Evolutionary conservation across 2,797 vertebrate genomes (phyloP), one percentile per base, ranked within the genome.

Genomic region (Avahi laniger): DNA sequence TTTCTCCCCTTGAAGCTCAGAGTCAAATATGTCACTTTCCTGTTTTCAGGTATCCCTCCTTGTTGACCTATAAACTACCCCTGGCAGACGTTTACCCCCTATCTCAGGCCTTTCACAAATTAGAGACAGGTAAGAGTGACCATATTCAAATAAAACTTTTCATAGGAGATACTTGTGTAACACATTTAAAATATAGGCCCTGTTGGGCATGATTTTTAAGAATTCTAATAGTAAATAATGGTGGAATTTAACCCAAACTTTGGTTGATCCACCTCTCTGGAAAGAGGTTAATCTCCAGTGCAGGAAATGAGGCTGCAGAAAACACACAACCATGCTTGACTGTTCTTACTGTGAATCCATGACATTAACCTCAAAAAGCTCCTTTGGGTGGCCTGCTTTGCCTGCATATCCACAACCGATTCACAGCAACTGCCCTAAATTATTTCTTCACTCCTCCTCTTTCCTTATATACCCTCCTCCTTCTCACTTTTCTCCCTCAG

Each of bases 51-150:
- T 99, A 99, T 94, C 98, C 99, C 15, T 99, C 99, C 7, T 97
- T 99, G 98, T 98, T 99, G 98, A 98, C 99, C 95, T 99, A 99
- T 92, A 99, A 99, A 94, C 98, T 99, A 79, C 99, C 99, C 20
- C 98, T 98, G 98, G 98, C 98, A 90, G 99, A 99, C 24, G 99
- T 99, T 4, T 97, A 98, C 14, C 99, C 99, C 33, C 98, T 99
- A 54, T 99, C 99, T 79, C 98, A 98, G 94, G 98, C 99, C 26
- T 99, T 99, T 98, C 95, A 98, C 81, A 98, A 99, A 96, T 96
- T 99, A 46, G 99, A 99, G 96, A 98, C 98, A 73, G 99, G 99
- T 99, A 98, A 98, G 99, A 98, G 50, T 46, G 33, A 48, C 18
- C 50, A 2, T 10, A 72, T 41, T 76, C 14, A 86, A 93, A 73